Base-by-base conservation (phyloP, 2,797 vertebrate species). In the Myotis myotis region DNA sequence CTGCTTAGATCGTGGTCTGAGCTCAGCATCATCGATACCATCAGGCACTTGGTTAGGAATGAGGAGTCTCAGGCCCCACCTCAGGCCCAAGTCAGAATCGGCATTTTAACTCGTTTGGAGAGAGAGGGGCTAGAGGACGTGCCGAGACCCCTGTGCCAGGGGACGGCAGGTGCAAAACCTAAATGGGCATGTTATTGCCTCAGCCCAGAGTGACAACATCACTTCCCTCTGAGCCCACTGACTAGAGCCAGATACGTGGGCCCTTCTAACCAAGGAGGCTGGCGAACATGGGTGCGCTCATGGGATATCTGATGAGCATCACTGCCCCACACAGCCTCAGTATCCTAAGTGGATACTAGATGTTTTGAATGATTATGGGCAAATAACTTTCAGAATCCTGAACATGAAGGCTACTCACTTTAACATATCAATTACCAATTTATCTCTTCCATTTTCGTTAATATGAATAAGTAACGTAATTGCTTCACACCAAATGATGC, bases 381-480 rank as follows among this genome's bases (percentile, higher is more conserved):
- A 41, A 96, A 90, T 30, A 96, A 15, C 16, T 89, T 95, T 87
- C 38, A 57, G 85, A 87, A 71, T 79, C 8, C 47, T 87, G 68
- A 95, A 85, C 36, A 64, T 92, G 93, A 96, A 96, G 91, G 88
- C 51, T 94, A 57, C 89, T 89, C 94, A 64, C 62, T 55, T 90
- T 91, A 71, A 75, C 36, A 10, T 85, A 94, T 91, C 49, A 68
- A 92, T 96, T 97, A 93, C 22, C 96, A 91, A 97, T 90, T 95
- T 91, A 92, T 92, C 83, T 55, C 80, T 94, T 89, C 53, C 13
- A 81, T 97, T 98, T 96, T 97, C 95, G 44, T 95, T 97, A 96
- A 92, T 92, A 88, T 38, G 78, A 96, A 93, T 94, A 97, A 66
- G 57, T 96, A 96, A 96, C 92, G 5, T 93, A 84, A 85, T 86